Base-by-base conservation (phyloP, 2,888 invertebrate species). In the Cosmia pyralina region DNA sequence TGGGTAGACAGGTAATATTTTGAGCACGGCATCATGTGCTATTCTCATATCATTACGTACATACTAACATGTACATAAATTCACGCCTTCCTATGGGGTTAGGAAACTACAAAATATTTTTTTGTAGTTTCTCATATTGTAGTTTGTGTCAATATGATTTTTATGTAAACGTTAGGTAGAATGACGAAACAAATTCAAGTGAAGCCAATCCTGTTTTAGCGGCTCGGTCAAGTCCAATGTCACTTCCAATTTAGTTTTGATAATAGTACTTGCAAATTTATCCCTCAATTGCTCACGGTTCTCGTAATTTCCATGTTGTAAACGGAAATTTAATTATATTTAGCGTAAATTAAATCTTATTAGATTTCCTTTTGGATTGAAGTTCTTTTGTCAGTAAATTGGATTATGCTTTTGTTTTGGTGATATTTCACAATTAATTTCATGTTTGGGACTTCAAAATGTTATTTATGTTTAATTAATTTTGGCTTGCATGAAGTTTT, bases 331-430 rank as follows among this genome's bases (percentile, higher is more conserved):
- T 48, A 66, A 58, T 58, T 4, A 34, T 62, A 41, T 8, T 41
- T 48, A 15, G 7, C 15, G 7, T 28, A 28, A 34, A 53, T 58
- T 58, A 4, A 22, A 17, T 44, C 11, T 69, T 44, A 17, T 53
- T 67, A 38, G 53, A 66, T 69, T 79, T 69, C 69, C 48, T 17
- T 69, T 62, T 50, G n/a, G n/a, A n/a, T n/a, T n/a, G 8, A 50
- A n/a, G 15, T 67, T n/a, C 17, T 6, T 58, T 58, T 68, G 62
- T n/a, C 17, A n/a, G 22, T 19, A 48, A 38, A 63, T 73, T 73
- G 38, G 78, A 28, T 55, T 50, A 71, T 34, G 46, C 2, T 28
- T 71, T 62, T 63, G 57, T 62, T 77, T 77, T 57, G 28, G 22
- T 57, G 34, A 34, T 55, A 58, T 38, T n/a, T 22, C 15, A 3